A percentile compares a stretch with the other conserved stretches of the same genome.
Evolutionary conservation across 2,888 invertebrate species (phyloP).

Genomic region (Meiosimyza platycephala): DNA sequence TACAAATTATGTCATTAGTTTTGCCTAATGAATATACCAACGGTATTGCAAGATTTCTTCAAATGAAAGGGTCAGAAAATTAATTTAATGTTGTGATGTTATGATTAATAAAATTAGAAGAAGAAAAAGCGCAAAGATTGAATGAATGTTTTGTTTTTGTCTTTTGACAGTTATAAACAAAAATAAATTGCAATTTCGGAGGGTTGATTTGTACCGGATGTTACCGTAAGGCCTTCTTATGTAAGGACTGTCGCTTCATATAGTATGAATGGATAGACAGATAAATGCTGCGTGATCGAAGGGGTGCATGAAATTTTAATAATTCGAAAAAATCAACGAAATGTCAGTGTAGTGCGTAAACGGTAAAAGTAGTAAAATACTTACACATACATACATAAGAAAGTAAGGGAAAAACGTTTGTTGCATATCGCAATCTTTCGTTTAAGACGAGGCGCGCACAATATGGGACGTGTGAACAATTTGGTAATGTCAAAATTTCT

Average conservation of each 20-base stretch:
- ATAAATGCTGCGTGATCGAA: not conserved
- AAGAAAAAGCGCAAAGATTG: not conserved
- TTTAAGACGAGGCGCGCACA: not conserved
- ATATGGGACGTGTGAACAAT: constrained; percentile 31
- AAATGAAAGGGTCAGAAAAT: not conserved
- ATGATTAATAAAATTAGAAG: constrained; percentile 27
- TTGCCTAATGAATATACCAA: no score
- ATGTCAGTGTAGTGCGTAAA: not conserved
- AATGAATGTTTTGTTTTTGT: not conserved
- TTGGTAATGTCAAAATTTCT: constrained; percentile 8
- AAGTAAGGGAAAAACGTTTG: not conserved
- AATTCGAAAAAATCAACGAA: not conserved
- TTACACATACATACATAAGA: not conserved
- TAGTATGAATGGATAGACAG: not conserved
- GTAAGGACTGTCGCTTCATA: not conserved
- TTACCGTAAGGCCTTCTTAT: not conserved
- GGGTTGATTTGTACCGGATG: constrained; percentile 13
- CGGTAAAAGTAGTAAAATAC: not conserved
- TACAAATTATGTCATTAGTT: no score
- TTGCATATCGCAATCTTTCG: constrained; percentile 3
- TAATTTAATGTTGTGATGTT: constrained; percentile 1
- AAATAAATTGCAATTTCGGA: not conserved
- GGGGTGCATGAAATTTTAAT: not conserved
- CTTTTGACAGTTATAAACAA: constrained; percentile 24
- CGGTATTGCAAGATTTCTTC: no score